phyloP scores from a whole-genome alignment of 2,797 vertebrate genomes.

The Tapera naevia region DNA sequence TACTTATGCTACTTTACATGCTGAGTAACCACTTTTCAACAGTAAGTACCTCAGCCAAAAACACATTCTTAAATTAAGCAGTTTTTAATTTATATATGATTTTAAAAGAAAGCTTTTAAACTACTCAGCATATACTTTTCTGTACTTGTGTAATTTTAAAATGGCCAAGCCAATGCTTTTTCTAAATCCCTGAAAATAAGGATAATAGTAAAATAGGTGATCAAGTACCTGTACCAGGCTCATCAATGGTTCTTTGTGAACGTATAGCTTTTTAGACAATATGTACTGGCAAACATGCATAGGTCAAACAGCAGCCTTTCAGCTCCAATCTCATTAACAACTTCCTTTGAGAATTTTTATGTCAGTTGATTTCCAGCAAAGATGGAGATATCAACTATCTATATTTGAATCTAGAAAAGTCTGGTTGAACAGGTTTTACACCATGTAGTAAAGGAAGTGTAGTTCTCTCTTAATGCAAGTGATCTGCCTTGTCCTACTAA shows the following conservation, averaged over 20 bases:
- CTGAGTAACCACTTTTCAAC: slow-evolving; percentile 70
- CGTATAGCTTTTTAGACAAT: background rate
- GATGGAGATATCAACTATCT: background rate
- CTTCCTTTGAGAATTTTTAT: slow-evolving; percentile 5
- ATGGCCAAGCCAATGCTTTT: background rate
- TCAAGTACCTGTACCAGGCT: background rate
- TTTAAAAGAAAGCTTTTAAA: slow-evolving; percentile 1
- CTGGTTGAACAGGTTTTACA: background rate
- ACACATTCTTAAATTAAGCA: slow-evolving; percentile 70
- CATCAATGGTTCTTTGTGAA: background rate
- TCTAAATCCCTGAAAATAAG: background rate
- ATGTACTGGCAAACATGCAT: rapidly evolving
- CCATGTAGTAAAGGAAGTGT: background rate
- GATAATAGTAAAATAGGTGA: background rate
- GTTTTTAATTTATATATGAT: slow-evolving; percentile 65
- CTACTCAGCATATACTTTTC: slow-evolving; percentile 17
- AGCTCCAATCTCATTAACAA: background rate
- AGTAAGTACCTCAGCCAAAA: slow-evolving; percentile 57
- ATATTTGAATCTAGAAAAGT: background rate
- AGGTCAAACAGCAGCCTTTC: background rate
- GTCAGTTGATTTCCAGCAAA: background rate
- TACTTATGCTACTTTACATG: slow-evolving; percentile 42
- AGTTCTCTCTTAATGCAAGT: background rate
- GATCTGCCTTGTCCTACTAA: background rate
- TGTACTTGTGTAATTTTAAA: slow-evolving; percentile 32